Base-by-base conservation (phyloP, 2,888 invertebrate genomes). In the Drosophila recens region DNA sequence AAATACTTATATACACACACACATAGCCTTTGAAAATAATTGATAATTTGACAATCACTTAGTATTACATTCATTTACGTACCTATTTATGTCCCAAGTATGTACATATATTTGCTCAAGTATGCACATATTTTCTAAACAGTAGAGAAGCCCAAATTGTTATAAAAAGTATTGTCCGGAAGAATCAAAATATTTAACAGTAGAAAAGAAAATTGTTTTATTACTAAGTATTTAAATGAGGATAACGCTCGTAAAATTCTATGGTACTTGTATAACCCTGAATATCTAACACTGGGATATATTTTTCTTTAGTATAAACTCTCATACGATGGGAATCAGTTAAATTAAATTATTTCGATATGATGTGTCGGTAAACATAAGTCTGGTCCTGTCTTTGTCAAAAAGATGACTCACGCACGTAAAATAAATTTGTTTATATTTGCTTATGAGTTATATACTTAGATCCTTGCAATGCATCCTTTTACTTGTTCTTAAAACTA, bases 361-460 rank as follows among this genome's bases (percentile, higher is more conserved):
- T 10, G 20, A 45, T 27, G 8, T 42, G n/a, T 34, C 20, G 20
- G 11, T 38, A 36, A 43, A 57, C 38, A 54, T 38, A 53, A 20
- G 30, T 58, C 49, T 76, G 74, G 76, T 74, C 74, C 65, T 61
- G 45, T 58, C 45, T 54, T 49, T 54, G 27, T 63, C 27, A 11
- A 63, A 74, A 63, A 42, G 34, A 75, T 53, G 45, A 33, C 20
- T 43, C 20, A 15, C 30, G 34, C 48, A 42, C 17, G 23, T 20
- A 52, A 49, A 51, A 42, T 15, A 34, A 33, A 33, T 15, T 11
- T 38, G 11, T 30, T 42, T 42, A 15, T 33, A 46, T 46, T n/a
- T 58, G 34, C 33, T n/a, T 30, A 13, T 40, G 43, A 40, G 13
- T 36, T 48, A 30, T 30, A 2, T 30, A 30, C 5, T 5, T 30